Evolutionary conservation across 2,888 invertebrate genomes (phyloP), one percentile per base, ranked within the genome.

Genomic region (Molorchus minor): DNA sequence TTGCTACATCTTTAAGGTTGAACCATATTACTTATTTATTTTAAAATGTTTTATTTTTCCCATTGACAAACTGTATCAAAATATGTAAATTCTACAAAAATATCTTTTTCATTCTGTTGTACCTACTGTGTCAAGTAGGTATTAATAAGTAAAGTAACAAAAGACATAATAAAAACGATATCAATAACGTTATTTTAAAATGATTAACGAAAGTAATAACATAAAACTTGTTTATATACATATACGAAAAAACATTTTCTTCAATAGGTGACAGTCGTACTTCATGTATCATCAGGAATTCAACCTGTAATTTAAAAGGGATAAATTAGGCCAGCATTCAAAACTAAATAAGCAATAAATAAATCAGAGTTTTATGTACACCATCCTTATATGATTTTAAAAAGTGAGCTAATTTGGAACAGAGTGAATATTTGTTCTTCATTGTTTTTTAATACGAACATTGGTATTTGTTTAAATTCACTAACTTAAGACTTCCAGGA

Each of bases 401-500:
- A n/a, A n/a, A n/a, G n/a, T n/a, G n/a, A n/a, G n/a, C n/a, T n/a
- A n/a, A n/a, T n/a, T n/a, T n/a, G n/a, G n/a, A n/a, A n/a, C n/a
- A n/a, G n/a, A n/a, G n/a, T n/a, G n/a, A n/a, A n/a, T n/a, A n/a
- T n/a, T n/a, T n/a, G n/a, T n/a, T n/a, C n/a, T n/a, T n/a, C n/a
- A n/a, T n/a, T n/a, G n/a, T n/a, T n/a, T n/a, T n/a, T n/a, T n/a
- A n/a, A n/a, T n/a, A n/a, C n/a, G n/a, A n/a, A n/a, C n/a, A n/a
- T n/a, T n/a, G n/a, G n/a, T n/a, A n/a, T n/a, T n/a, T n/a, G 5
- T n/a, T n/a, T 33, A 33, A 33, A 33, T 70, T 63, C 68, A 80
- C 80, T 82, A 81, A 91, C 91, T 89, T 88, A 63, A 91, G 84
- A 68, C 90, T 89, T 67, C 90, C 90, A 3, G 91, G 90, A 38